Base-by-base conservation (phyloP, 2,113 vertebrate genomes). In the Gobiocypris rarus region DNA sequence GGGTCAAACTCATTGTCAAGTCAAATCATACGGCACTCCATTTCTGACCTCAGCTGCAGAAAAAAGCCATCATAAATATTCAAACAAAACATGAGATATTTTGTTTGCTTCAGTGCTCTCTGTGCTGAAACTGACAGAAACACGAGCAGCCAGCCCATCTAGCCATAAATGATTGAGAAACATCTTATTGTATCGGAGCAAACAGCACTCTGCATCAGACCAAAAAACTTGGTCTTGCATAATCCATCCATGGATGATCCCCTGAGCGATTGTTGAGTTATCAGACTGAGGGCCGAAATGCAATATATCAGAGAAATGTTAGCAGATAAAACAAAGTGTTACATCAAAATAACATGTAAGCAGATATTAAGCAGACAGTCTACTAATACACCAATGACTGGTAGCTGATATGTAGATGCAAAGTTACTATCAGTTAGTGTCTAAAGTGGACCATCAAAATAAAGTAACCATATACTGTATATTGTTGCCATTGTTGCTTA, bases 141-240 rank as follows among this genome's bases (percentile, higher is more conserved):
- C 80, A 67, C 50, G 81, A 84, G 82, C 65, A 77, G 80, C 56
- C 59, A 38, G 84, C 50, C 52, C 75, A 77, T 74, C 71, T 6
- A 65, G 71, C 52, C 63, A 89, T 91, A 89, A 91, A 91, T 88
- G 87, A 92, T 88, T 88, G 76, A 91, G 81, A 83, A 91, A 84
- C 84, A 86, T 58, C 65, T 54, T 84, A 82, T 69, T 77, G 78
- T 59, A 75, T 26, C 24, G 26, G 26, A 76, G 48, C 22, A 84
- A 80, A 88, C 43, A 26, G 54, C 13, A 41, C 28, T 58, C 38
- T 22, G 24, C 54, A 52, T 43, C 54, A 48, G 34, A 83, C 22
- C 24, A 61, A 9, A 58, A 73, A 76, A 48, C 52, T 69, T 34
- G 67, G 58, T 45, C 69, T 86, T 90, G 83, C 75, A 84, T 92